phyloP scores from a whole-genome alignment of 1,140 invertebrate species.

The Drosophila seguyi region DNA sequence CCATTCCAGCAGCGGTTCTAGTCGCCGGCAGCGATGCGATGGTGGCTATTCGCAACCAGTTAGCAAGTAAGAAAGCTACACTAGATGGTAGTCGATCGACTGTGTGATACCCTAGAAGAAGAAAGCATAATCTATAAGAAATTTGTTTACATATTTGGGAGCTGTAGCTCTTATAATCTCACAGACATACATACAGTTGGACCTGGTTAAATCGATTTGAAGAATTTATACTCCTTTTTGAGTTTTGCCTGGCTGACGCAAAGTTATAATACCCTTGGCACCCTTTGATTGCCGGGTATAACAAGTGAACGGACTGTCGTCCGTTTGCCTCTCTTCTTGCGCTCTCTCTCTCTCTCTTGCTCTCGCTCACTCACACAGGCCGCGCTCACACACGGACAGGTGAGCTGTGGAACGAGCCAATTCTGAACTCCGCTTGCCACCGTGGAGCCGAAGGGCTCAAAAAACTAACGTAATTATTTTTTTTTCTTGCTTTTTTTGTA shows the following conservation, averaged over 20 bases:
- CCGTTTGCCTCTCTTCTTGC: constrained; percentile 2
- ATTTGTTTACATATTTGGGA: no score
- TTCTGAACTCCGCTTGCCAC: constrained; percentile 29
- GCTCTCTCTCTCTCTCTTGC: background rate
- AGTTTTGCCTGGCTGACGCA: background rate
- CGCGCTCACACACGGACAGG: constrained; percentile 17
- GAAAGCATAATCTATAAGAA: background rate
- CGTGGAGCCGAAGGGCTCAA: constrained; percentile 22
- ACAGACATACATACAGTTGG: no score
- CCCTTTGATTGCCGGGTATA: constrained; percentile 10
- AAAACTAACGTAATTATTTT: constrained; percentile 3
- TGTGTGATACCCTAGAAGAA: background rate
- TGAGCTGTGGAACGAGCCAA: constrained; percentile 44
- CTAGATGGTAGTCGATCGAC: background rate
- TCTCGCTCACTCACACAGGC: constrained; percentile 19
- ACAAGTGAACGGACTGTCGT: constrained; percentile 52
- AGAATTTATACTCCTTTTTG: no score
- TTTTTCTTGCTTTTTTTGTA: background rate
- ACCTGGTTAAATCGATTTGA: no score
- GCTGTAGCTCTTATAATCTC: background rate
- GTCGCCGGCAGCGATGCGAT: constrained; percentile 59
- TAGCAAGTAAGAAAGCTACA: constrained; percentile 17
- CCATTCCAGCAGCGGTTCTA: constrained; percentile 61
- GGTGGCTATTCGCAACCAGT: constrained; percentile 76
- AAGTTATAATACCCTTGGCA: background rate